Base-by-base conservation (phyloP, 2,797 vertebrate genomes). In the Momotus momota region DNA sequence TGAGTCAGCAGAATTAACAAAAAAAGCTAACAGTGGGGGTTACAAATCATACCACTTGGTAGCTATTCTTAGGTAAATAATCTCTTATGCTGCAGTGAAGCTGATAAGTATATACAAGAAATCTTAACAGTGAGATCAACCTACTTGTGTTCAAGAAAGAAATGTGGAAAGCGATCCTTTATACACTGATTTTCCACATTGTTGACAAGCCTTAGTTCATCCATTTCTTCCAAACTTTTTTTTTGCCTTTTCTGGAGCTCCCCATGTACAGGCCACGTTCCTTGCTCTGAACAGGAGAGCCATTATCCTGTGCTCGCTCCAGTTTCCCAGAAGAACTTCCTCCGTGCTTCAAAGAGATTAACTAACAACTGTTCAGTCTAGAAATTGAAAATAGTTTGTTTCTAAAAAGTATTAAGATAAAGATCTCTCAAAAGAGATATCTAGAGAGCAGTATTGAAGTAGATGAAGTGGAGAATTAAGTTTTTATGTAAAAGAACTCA, bases 401-500 rank as follows among this genome's bases (percentile, higher is more conserved):
- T 91, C 54, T 73, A 65, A 75, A 93, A 96, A 83, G 72, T 80
- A 51, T 52, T 74, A 71, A 83, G 81, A 74, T 61, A 80, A 82
- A 92, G 18, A 48, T 86, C 35, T 48, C 66, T 86, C 45, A 43
- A 88, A 91, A 88, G 87, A 88, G 66, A 40, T 55, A 71, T 83
- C n/a, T 72, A 74, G 58, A 78, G 60, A 78, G 33, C 27, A 81
- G 29, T 81, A 87, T 33, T 75, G 67, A 22, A 88, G 57, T 75
- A 94, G 80, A 93, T 95, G 51, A 95, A 95, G 77, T 92, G 70
- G 77, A 92, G 88, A 93, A 97, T 96, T 93, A 90, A 93, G 73
- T 40, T 96, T 96, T 94, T 90, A 73, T 97, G 81, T 82, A 66
- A 83, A 95, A 85, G 81, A 93, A 79, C 29, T 88, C 82, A 88